Evolutionary conservation across 2,113 vertebrate species (phyloP).

Genomic region (Eretmochelys imbricata): DNA sequence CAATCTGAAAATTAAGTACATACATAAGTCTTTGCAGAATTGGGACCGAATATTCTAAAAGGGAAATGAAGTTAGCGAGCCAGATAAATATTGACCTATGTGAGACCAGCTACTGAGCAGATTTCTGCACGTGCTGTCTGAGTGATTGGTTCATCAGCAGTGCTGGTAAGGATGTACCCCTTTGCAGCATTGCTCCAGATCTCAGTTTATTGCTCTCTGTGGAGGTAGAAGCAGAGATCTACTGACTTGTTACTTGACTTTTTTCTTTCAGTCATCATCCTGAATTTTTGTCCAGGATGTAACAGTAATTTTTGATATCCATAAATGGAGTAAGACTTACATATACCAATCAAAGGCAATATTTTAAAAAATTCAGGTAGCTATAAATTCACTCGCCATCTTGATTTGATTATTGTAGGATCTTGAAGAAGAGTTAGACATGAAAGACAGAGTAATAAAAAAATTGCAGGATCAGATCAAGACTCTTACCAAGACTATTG

Average conservation of each 20-base stretch:
- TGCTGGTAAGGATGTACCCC: not conserved
- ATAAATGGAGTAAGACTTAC: not conserved
- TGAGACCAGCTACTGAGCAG: not conserved
- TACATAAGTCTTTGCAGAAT: not conserved
- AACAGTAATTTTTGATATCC: not conserved
- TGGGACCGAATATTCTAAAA: not conserved
- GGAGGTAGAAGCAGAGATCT: not conserved
- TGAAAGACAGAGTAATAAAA: conserved; percentile 92
- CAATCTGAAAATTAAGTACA: not conserved
- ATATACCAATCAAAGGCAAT: not conserved
- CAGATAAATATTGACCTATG: not conserved
- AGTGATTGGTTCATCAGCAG: not conserved
- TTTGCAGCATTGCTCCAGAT: not conserved
- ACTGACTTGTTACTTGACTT: too few species aligned
- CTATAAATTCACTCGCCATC: not conserved
- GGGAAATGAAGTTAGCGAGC: not conserved
- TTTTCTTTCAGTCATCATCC: not conserved
- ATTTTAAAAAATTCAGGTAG: not conserved
- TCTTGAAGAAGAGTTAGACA: conserved; percentile 92
- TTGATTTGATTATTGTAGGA: conserved; percentile 80
- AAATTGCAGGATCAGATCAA: conserved; percentile 92
- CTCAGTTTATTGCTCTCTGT: not conserved
- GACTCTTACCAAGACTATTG: conserved; percentile 85
- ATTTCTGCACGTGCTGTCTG: not conserved
- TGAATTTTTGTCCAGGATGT: not conserved